A percentile compares a stretch with the other conserved stretches of the same genome.
Evolutionary conservation across 2,888 invertebrate species (phyloP).

Genomic region (Drosophila peninsularis): DNA sequence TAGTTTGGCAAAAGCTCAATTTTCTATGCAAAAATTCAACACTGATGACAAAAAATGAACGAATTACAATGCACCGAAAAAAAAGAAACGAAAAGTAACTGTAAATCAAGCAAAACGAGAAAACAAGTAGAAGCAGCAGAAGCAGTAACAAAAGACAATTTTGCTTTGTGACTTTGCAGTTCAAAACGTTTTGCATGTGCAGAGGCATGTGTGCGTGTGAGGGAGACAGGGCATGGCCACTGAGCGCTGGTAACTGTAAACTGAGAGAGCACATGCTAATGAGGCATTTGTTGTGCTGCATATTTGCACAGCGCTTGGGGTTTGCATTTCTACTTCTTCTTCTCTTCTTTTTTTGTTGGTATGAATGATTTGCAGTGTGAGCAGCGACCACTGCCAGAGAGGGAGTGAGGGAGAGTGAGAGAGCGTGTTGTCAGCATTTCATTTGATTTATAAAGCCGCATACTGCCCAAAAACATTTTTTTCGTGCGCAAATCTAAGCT

Average conservation of each 20-base stretch:
- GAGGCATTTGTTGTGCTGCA: slow-evolving; percentile 71
- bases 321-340: slow-evolving; percentile 10
- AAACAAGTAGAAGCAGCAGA: slow-evolving; percentile 10
- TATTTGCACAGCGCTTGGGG: slow-evolving; percentile 44
- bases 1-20: slow-evolving; percentile 82
- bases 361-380: slow-evolving; percentile 61
- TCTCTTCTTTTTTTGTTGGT: slow-evolving; percentile 14
- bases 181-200: slow-evolving; percentile 50
- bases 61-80: slow-evolving; percentile 60
- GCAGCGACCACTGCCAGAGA: background rate
- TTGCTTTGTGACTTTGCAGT: slow-evolving; percentile 50
- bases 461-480: slow-evolving; percentile 35
- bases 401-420: background rate
- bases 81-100: background rate
- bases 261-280: slow-evolving; percentile 58
- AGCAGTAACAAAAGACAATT: slow-evolving; percentile 53
- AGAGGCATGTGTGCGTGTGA: background rate
- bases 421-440: slow-evolving; percentile 30
- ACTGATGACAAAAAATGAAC: slow-evolving; percentile 68
- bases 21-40: slow-evolving; percentile 72
- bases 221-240: background rate
- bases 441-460: slow-evolving; percentile 69
- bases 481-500: slow-evolving; percentile 52
- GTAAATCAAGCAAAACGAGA: slow-evolving; percentile 18
- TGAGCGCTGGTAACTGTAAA: slow-evolving; percentile 5